These are phyloP conservation scores for Spinus olivaceus DNA, from an alignment of 2,797 vertebrate genomes.

Conservation along the genomic window DNA sequence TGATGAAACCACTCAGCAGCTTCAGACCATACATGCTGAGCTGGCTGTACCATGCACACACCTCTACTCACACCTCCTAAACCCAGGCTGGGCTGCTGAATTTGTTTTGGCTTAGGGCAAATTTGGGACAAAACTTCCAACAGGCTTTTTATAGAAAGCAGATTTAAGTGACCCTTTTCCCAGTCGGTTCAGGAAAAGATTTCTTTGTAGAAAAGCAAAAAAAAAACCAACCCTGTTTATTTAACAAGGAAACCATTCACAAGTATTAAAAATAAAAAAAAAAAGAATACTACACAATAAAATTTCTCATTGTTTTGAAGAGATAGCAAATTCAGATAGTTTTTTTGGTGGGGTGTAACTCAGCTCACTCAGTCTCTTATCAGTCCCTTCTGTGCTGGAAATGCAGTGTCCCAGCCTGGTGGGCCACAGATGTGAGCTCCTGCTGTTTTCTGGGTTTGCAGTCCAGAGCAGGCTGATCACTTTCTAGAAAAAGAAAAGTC, in stretches of 20 bases:
- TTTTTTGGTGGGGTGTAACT: background rate
- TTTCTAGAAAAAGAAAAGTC: background rate
- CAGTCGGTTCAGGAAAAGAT: fast-evolving
- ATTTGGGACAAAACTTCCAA: background rate
- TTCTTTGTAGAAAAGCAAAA: background rate
- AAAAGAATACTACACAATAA: background rate
- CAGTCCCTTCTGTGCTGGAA: background rate
- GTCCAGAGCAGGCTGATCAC: background rate
- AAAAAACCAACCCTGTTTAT: background rate
- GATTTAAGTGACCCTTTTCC: background rate
- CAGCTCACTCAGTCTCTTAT: background rate
- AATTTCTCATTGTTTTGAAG: background rate
- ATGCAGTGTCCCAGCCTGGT: fast-evolving
- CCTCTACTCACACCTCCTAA: background rate
- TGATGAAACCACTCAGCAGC: background rate
- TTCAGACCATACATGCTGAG: fast-evolving
- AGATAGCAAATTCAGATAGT: background rate
- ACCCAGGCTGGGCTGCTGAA: background rate
- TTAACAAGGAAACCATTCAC: background rate
- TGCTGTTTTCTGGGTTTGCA: background rate
- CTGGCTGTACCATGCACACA: background rate
- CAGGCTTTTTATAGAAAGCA: background rate
- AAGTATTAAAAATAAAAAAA: too few relatives aligned
- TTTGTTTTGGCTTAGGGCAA: background rate
- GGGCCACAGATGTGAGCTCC: background rate